Base-by-base conservation (phyloP, 2,888 invertebrate genomes). In the Isoperla grammatica region DNA sequence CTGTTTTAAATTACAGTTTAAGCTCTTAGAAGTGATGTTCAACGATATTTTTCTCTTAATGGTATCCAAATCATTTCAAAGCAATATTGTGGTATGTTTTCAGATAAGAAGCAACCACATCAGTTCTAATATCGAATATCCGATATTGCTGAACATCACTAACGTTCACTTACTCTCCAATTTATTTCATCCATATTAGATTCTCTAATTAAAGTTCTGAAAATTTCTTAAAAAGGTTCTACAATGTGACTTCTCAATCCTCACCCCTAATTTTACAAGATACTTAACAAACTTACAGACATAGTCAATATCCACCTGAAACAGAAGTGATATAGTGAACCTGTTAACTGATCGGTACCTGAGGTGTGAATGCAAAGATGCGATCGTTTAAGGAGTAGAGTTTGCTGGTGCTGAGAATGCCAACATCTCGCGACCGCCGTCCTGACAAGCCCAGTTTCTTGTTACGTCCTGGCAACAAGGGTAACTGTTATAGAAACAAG, bases 341-440 rank as follows among this genome's bases (percentile, higher is more conserved):
- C 39, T 39, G 9, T 39, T 9, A 9, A 39, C 39, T 11, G 39
- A 39, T 39, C n/a, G n/a, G 39, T 78, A 97, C 97, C 90, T 99
- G 97, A 45, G 99, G 99, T 4, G 97, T 97, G 74, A 99, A 99
- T 0, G 96, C 97, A 76, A 98, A 95, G 70, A 97, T 95, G 72
- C 90, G 86, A 74, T 97, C 95, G 69, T 95, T 92, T 57, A 99
- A 78, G 1, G 94, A 91, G 76, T 99, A 99, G 64, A 99, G 78
- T 78, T 98, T 97, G 76, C 97, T 98, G 39, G 99, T 99, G 72
- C 96, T 94, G 19, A 99, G 80, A 68, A 99, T 92, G 65, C 99
- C 99, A 56, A 98, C 95, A 73, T 98, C 97, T 58, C 94, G 83
- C 0, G 95, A 93, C 71, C 94, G 95, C 68, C 99, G 82, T 57